A percentile compares a stretch with the other conserved stretches of the same genome.
These are phyloP conservation scores for Seira ritae DNA, from an alignment of 2,888 invertebrate species.

Conservation along the genomic window DNA sequence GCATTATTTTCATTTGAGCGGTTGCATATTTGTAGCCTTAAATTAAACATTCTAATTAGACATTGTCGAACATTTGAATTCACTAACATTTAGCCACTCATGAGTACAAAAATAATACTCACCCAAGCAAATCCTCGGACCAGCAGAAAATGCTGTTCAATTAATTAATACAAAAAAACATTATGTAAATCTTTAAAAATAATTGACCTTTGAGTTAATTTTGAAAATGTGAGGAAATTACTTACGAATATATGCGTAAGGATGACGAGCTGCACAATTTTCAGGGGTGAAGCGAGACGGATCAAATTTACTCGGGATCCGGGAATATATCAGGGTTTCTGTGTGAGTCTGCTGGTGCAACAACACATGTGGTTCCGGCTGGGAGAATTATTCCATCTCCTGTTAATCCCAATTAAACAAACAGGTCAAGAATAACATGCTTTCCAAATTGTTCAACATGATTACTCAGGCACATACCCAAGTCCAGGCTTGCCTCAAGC, in stretches of 20 bases:
- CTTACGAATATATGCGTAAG: constrained; percentile 38
- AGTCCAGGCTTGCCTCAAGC: constrained; percentile 11
- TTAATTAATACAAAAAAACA: no score
- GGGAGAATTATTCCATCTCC: constrained; percentile 32
- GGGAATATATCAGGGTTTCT: constrained; percentile 37
- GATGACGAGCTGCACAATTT: constrained; percentile 21
- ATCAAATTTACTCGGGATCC: constrained; percentile 47
- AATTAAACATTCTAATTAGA: not conserved
- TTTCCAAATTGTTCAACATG: not conserved
- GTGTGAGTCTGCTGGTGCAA: constrained; percentile 26
- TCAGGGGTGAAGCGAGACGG: constrained; percentile 41
- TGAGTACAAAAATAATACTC: not conserved
- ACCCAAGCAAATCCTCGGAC: constrained; percentile 43
- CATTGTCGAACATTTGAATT: not conserved
- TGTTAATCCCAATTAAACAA: not conserved
- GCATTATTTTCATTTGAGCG: constrained; percentile 38
- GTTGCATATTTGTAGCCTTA: constrained; percentile 48
- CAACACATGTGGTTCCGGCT: constrained; percentile 21
- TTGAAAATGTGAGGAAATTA: not conserved
- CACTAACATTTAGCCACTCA: not conserved
- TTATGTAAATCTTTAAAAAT: not conserved
- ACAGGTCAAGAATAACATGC: not conserved
- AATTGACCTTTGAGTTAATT: not conserved
- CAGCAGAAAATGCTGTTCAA: constrained; percentile 40
- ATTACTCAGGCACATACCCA: constrained; percentile 41